A percentile compares a stretch with the other conserved stretches of the same genome.
Evolutionary conservation across 2,797 vertebrate genomes (phyloP).

Genomic region (Diglossa cyanea): DNA sequence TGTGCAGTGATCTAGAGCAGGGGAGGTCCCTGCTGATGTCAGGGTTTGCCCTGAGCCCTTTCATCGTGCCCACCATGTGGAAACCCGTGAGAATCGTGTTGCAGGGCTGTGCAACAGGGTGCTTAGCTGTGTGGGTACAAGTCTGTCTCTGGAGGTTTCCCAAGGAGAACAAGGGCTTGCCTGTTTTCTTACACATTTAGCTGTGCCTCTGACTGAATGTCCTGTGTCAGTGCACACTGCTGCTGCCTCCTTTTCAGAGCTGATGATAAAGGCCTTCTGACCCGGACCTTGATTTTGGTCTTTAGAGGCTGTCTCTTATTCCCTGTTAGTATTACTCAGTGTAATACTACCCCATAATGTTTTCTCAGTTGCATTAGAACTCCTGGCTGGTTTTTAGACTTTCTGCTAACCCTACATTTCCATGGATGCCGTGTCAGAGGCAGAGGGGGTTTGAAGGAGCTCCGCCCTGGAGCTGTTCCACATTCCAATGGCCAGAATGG

Average conservation of each 20-base stretch:
- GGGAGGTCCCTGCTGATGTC: neutral
- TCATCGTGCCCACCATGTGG: neutral
- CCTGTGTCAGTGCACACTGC: neutral
- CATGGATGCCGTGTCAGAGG: accelerated
- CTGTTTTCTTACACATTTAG: neutral
- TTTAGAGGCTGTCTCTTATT: neutral
- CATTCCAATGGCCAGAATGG: neutral
- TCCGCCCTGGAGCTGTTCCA: neutral
- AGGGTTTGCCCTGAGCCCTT: neutral
- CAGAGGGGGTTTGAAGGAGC: neutral
- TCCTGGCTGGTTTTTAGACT: accelerated
- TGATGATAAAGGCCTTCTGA: neutral
- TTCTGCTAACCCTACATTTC: neutral
- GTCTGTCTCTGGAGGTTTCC: neutral
- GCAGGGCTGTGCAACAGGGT: neutral
- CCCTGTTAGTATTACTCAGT: neutral
- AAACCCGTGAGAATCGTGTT: neutral
- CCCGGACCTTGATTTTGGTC: neutral
- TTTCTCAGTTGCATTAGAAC: neutral
- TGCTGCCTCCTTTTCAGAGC: neutral
- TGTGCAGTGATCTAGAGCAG: accelerated
- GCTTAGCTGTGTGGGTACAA: neutral
- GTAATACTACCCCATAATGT: neutral
- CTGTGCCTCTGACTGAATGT: neutral
- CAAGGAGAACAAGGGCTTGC: neutral